Evolutionary conservation across 2,113 vertebrate species (phyloP), one percentile per base, ranked within the genome.

Genomic region (Spermophilus dauricus): DNA sequence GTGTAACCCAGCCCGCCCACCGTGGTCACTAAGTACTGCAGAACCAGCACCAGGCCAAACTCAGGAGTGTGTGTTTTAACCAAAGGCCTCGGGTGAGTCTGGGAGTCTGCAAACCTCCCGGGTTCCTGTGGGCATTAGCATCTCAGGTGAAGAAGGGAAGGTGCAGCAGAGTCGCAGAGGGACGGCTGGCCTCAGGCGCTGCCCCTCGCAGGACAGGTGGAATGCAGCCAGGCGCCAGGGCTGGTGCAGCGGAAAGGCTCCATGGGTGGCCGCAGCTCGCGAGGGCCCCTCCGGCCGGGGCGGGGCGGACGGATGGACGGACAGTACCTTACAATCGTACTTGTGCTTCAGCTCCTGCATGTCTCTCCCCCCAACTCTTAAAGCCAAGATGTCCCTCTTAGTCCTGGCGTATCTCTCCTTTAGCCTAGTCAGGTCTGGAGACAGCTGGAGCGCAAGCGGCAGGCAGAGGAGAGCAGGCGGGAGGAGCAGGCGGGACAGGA

Each of bases 341-440:
- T 99, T 99, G 98, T 99, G 99, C 98, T 99, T 99, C 98, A 99
- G 98, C 96, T 99, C 99, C 97, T 98, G 98, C 98, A 99, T 98
- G 97, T 99, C 99, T 98, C 98, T 98, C 97, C 99, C 99, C 98
- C 99, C 99, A 98, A 99, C 99, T 99, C 98, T 99, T 95, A 99
- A 98, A 97, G 99, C 99, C 98, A 99, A 98, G 98, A 99, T 98
- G 98, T 99, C 99, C 93, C 99, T 99, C 98, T 99, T 99, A 99
- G 99, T 99, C 99, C 99, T 99, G 99, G 99, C 98, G 98, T 99
- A 99, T 94, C 99, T 99, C 81, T 99, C 99, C 99, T 99, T 99
- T 98, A 99, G 99, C 97, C 99, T 99, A 96, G 98, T 98, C 97
- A 99, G 99, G 97, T 99, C 99, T 98, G 99, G 99, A 97, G 99